Evolutionary conservation across 2,888 invertebrate species (phyloP), one percentile per base, ranked within the genome.

Genomic region (Laspeyria flexula): DNA sequence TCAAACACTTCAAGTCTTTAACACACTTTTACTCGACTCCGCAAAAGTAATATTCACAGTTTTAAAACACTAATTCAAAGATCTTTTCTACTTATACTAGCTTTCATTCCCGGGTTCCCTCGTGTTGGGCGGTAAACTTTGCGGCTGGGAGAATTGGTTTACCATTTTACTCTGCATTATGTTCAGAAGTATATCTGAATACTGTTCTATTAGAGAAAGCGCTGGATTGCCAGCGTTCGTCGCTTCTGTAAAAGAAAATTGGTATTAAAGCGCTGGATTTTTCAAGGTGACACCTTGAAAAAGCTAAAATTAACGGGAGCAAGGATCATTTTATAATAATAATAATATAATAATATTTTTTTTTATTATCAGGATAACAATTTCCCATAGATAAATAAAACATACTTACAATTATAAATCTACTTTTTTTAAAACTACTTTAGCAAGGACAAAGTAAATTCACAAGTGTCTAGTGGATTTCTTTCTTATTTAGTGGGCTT

Each of bases 161-260:
- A 92, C 90, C 88, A 93, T 88, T 64, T 92, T 90, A 15, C 72
- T 88, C 57, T 92, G 92, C 92, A 92, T 90, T 86, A 92, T 90
- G 63, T 94, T 94, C 35, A 94, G 92, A 11, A 94, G 81, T 27
- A 94, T 92, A 75, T 94, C 94, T 9, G 94, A 94, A 77, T 94
- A 94, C 66, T 94, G 94, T 59, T 94, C 94, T 70, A 94, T 94
- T 69, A 94, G 88, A 25, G 93, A 92, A 83, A 90, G 83, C 1
- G 89, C 88, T 7, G 89, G 85, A 60, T 89, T 89, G 27, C 77
- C 79, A 0, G 82, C 62, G 43, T 76, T 76, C 12, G 72, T 75
- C 2, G 82, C 77, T 59, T 90, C 90, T 90, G 84, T 5, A 59
- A 70, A 44, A 21, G 21, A 21, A 5, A 21, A 21, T 21, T 5